A percentile compares a stretch with the other conserved stretches of the same genome.
These are phyloP conservation scores for Acleris cristana DNA, from an alignment of 2,888 invertebrate genomes.

Conservation along the genomic window DNA sequence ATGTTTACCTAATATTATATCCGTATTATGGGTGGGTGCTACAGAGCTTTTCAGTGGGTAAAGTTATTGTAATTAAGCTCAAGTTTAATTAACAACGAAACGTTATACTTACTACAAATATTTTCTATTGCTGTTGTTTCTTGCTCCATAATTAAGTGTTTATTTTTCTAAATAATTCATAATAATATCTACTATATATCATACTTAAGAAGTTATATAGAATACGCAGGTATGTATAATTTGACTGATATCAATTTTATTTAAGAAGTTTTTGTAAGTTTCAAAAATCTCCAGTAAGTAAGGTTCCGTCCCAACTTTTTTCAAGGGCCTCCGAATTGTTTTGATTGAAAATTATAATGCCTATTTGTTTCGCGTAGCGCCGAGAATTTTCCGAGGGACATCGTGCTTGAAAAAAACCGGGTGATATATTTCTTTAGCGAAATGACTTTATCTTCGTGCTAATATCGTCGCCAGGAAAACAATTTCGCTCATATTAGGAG, in stretches of 20 bases:
- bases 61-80: too few species aligned
- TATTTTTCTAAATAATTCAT: too few species aligned
- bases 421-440: conserved; percentile 44
- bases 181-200: too few species aligned
- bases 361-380: conserved; percentile 18
- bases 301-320: not conserved
- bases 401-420: conserved; percentile 38
- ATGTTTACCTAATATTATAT: too few species aligned
- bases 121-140: not conserved
- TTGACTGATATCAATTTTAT: too few species aligned
- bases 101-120: not conserved
- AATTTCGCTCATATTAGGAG: conserved; percentile 60
- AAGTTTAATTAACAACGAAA: too few species aligned
- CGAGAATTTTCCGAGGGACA: conserved; percentile 8
- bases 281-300: not conserved
- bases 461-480: conserved; percentile 58
- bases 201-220: too few species aligned
- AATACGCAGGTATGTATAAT: too few species aligned
- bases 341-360: conserved; percentile 27
- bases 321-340: not conserved
- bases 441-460: conserved; percentile 50
- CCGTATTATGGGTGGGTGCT: too few species aligned
- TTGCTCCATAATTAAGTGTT: too few species aligned
- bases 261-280: too few species aligned
- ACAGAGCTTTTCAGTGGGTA: not conserved